These are phyloP conservation scores for Ammodytes dubius DNA, from an alignment of 2,113 vertebrate genomes.

Conservation along the genomic window DNA sequence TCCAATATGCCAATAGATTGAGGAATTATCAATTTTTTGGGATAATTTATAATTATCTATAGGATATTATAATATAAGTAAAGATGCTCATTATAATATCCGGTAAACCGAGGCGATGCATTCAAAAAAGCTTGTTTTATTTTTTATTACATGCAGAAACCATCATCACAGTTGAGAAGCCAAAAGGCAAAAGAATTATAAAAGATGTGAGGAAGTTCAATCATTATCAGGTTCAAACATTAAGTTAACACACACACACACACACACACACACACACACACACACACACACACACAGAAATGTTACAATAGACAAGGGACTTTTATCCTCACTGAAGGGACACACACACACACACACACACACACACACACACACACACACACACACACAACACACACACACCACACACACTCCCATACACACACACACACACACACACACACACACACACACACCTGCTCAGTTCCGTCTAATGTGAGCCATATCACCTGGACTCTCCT, in stretches of 20 bases:
- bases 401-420: too few relatives aligned
- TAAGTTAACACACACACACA: constrained; percentile 32
- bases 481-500: constrained; percentile 70
- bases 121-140: too few relatives aligned
- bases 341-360: constrained; percentile 56
- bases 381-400: too few relatives aligned
- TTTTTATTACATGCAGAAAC: too few relatives aligned
- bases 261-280: neutral
- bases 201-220: too few relatives aligned
- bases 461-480: constrained; percentile 66
- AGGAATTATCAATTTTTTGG: too few relatives aligned
- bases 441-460: constrained; percentile 66
- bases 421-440: constrained; percentile 19
- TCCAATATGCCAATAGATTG: neutral
- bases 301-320: constrained; percentile 59
- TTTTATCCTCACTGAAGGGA: constrained; percentile 47
- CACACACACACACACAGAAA: constrained; percentile 21
- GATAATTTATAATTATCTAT: neutral
- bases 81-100: neutral
- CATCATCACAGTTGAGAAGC: too few relatives aligned
- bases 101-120: too few relatives aligned
- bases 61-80: neutral
- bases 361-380: too few relatives aligned
- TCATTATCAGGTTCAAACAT: too few relatives aligned
- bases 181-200: too few relatives aligned